These are phyloP conservation scores for Pristiophorus japonicus DNA, from an alignment of 2,113 vertebrate species.

Conservation along the genomic window DNA sequence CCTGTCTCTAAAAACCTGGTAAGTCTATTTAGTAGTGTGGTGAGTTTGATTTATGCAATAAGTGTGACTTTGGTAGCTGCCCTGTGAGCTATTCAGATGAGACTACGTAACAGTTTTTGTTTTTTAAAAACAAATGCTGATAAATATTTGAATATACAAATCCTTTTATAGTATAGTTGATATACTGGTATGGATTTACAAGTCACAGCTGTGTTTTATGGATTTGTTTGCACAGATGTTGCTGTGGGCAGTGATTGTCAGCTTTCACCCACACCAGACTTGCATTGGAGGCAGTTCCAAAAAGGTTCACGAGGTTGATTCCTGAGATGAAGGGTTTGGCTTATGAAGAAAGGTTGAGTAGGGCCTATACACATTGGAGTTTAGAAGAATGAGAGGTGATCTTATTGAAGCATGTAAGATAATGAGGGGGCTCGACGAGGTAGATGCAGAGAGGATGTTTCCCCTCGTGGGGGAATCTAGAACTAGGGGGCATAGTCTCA, in stretches of 20 bases:
- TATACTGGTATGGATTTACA: not conserved
- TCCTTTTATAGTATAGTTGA: not conserved
- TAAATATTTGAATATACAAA: not conserved
- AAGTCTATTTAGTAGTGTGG: constrained; percentile 42
- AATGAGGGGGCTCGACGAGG: too few relatives aligned
- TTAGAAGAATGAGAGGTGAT: too few relatives aligned
- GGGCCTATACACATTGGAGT: too few relatives aligned
- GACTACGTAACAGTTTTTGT: too few relatives aligned
- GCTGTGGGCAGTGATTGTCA: not conserved
- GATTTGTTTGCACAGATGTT: not conserved
- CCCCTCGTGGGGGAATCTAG: too few relatives aligned
- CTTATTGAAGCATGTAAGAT: too few relatives aligned
- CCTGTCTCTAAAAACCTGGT: constrained; percentile 80
- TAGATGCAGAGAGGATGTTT: too few relatives aligned
- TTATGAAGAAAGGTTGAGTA: too few relatives aligned
- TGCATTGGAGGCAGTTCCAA: too few relatives aligned
- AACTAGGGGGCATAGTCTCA: too few relatives aligned
- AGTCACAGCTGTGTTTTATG: not conserved
- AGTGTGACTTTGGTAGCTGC: not conserved
- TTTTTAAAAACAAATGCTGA: not conserved
- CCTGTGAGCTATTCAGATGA: not conserved
- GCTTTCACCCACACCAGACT: not conserved
- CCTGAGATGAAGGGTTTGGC: too few relatives aligned
- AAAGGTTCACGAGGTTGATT: too few relatives aligned
- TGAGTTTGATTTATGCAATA: not conserved